Conservation (phyloP, 2,888 invertebrate genomes). For the Anorthoa munda region DNA sequence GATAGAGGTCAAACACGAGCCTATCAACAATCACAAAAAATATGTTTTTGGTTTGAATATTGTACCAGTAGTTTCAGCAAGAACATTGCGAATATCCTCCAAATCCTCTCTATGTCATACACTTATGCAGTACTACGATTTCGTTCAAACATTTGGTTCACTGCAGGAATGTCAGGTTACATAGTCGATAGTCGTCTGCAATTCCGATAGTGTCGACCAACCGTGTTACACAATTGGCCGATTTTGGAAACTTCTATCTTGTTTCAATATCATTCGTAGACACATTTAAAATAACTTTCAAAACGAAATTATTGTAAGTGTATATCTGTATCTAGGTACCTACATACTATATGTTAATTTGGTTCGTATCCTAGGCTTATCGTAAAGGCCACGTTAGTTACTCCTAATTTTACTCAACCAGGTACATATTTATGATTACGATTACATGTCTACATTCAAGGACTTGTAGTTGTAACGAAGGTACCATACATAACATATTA, state of each 20-base stretch:
- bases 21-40: no score
- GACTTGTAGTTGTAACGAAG: not conserved
- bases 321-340: no score
- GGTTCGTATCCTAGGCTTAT: not conserved
- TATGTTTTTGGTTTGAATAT: no score
- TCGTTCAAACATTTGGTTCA: constrained; percentile 1
- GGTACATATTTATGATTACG: no score
- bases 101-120: not conserved
- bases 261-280: not conserved
- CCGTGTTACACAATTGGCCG: no score
- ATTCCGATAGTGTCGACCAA: constrained; percentile 17
- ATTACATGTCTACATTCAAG: constrained; percentile 6
- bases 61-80: no score
- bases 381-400: not conserved
- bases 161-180: no score
- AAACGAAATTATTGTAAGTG: no score
- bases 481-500: not conserved
- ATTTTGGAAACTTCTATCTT: constrained; percentile 15
- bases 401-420: not conserved
- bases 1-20: no score
- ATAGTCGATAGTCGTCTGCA: constrained; percentile 3
- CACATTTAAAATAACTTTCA: no score
- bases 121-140: not conserved
- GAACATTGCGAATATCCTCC: no score
- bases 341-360: not conserved